Conservation (phyloP, 2,888 invertebrate species). For the Adelognathus sp. region DNA sequence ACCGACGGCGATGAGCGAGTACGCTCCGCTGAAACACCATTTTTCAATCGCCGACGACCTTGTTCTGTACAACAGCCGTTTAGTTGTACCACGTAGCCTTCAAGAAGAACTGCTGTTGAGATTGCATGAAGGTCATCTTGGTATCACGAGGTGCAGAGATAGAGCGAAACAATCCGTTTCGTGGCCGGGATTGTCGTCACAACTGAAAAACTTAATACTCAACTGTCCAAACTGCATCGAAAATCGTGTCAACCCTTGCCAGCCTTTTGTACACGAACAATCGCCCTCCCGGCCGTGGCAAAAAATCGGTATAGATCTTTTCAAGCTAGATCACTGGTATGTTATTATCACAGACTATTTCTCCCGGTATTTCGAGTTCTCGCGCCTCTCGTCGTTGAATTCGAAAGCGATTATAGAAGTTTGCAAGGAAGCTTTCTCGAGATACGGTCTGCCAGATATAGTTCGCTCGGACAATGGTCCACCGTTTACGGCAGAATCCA, state of each 20-base stretch:
- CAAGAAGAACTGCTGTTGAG: conserved; percentile 48
- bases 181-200: conserved; percentile 55
- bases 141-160: conserved; percentile 40
- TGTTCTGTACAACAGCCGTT: neutral
- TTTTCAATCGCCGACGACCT: conserved; percentile 1
- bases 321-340: conserved; percentile 21
- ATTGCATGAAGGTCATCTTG: conserved; percentile 60
- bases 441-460: conserved; percentile 20
- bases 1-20: neutral
- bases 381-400: conserved; percentile 12
- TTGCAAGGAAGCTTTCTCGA: conserved; percentile 11
- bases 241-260: conserved; percentile 26
- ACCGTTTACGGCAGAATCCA: conserved; percentile 23
- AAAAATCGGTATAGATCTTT: conserved; percentile 50
- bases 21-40: conserved; percentile 35
- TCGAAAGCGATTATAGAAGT: conserved; percentile 16
- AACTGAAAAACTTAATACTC: conserved; percentile 44
- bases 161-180: conserved; percentile 58
- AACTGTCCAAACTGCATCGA: conserved; percentile 53
- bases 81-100: conserved; percentile 23
- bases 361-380: conserved; percentile 47
- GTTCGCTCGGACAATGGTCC: conserved; percentile 20
- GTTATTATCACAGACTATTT: conserved; percentile 48
- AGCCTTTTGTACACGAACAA: conserved; percentile 44
- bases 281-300: conserved; percentile 57